phyloP scores from a whole-genome alignment of 2,797 vertebrate genomes.

The Phaenicophaeus curvirostris region DNA sequence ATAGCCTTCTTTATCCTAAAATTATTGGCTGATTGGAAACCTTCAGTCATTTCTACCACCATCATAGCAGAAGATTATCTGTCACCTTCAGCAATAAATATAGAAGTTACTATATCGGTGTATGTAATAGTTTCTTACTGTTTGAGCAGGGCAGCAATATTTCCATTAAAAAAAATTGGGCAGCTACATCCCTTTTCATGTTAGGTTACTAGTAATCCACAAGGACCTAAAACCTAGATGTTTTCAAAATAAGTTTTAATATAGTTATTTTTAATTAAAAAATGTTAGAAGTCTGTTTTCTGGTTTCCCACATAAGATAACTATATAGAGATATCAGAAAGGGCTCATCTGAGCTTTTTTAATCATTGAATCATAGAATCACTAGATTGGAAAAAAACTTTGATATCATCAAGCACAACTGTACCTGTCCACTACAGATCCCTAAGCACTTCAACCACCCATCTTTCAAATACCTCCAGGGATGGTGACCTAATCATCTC shows the following conservation, averaged over 20 bases:
- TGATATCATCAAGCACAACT: too few species aligned
- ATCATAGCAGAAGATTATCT: background rate
- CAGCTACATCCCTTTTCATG: background rate
- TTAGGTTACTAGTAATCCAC: background rate
- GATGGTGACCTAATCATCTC: too few species aligned
- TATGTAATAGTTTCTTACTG: background rate
- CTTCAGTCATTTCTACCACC: background rate
- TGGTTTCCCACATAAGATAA: background rate
- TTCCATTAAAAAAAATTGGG: background rate
- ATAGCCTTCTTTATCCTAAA: background rate
- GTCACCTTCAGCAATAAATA: background rate
- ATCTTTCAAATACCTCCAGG: too few species aligned
- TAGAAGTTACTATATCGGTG: background rate
- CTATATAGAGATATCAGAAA: background rate
- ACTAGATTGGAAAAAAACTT: too few species aligned
- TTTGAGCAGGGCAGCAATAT: background rate
- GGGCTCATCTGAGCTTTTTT: background rate
- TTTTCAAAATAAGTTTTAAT: background rate
- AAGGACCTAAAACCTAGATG: fast-evolving
- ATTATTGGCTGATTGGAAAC: background rate
- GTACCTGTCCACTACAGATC: too few species aligned
- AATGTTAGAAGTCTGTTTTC: background rate
- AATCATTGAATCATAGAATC: too few species aligned
- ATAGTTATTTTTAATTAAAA: background rate
- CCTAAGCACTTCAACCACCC: too few species aligned